Conservation (phyloP, 2,113 vertebrate genomes). For the Vidua chalybeata region DNA sequence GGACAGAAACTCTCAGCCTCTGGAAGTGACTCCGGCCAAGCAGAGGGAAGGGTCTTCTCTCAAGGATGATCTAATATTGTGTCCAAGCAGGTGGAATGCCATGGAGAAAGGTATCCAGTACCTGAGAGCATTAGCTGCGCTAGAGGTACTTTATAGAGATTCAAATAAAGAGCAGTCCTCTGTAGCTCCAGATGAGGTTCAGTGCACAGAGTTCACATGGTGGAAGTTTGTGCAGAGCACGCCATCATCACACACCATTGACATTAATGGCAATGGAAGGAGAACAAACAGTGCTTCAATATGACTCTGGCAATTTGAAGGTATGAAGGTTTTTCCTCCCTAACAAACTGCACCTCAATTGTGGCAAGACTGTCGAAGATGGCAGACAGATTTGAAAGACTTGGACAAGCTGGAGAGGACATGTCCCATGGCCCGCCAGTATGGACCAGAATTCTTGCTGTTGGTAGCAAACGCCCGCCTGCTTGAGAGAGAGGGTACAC, state of each 20-base stretch:
- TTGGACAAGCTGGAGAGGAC: neutral
- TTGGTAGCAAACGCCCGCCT: fast-evolving
- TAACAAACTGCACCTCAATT: neutral
- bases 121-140: neutral
- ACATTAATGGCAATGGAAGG: neutral
- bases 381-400: neutral
- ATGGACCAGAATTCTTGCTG: neutral
- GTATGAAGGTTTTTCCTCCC: neutral
- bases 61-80: neutral
- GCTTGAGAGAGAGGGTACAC: neutral
- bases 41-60: neutral
- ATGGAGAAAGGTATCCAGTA: neutral
- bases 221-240: neutral
- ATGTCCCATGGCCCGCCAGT: fast-evolving
- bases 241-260: fast-evolving
- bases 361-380: neutral
- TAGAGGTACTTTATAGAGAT: neutral
- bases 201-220: neutral
- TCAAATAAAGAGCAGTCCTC: neutral
- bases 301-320: neutral
- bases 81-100: neutral
- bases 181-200: neutral
- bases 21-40: neutral
- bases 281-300: neutral
- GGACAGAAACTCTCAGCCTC: neutral